Base-by-base conservation (phyloP, 1,140 invertebrate genomes). In the fruit fly (Drosophila melanogaster) region DNA sequence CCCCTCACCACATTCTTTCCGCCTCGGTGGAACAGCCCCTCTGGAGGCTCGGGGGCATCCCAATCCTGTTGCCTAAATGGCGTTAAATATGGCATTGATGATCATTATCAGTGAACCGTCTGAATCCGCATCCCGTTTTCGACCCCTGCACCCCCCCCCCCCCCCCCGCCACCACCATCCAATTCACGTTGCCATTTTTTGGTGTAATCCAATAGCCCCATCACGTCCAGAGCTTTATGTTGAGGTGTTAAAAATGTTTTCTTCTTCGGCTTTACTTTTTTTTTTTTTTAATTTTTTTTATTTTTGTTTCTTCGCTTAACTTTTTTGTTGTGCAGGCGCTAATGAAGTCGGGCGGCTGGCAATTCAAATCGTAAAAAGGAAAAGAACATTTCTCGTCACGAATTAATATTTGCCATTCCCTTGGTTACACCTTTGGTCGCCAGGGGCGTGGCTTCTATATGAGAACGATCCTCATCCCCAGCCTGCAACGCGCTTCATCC, bases 81-180 rank as follows among this genome's bases (percentile, higher is more conserved):
- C 81, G 81, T 84, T 84, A 84, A 84, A 84, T 84, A 86, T 81
- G 81, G 81, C 81, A 85, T 65, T 86, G 81, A 84, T 86, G 81
- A 84, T 84, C 81, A 86, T 84, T 86, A 84, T 84, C 81, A 46
- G 55, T 49, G 65, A 66, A 74, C 60, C 64, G 80, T 74, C 50
- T 44, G 37, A 53, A n/a, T 41, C 56, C 50, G 35, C 49, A 22
- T 38, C 43, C n/a, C 35, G 35, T 40, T 49, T 43, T 55, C 8
- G 8, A 4, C 22, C 15, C 33, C 6, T 2, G 1, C 19, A 0
- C 19, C 19, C 19, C 19, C 19, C 19, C 19, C 15, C 33, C 6
- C n/a, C n/a, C n/a, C n/a, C n/a, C n/a, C n/a, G n/a, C n/a, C n/a
- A n/a, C n/a, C n/a, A n/a, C n/a, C n/a, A n/a, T n/a, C n/a, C 15